Percentiles rank a stretch among this genome's conserved stretches.
These are phyloP conservation scores for Ormyrus pomaceus DNA, from an alignment of 2,888 invertebrate genomes.

Conservation along the genomic window DNA sequence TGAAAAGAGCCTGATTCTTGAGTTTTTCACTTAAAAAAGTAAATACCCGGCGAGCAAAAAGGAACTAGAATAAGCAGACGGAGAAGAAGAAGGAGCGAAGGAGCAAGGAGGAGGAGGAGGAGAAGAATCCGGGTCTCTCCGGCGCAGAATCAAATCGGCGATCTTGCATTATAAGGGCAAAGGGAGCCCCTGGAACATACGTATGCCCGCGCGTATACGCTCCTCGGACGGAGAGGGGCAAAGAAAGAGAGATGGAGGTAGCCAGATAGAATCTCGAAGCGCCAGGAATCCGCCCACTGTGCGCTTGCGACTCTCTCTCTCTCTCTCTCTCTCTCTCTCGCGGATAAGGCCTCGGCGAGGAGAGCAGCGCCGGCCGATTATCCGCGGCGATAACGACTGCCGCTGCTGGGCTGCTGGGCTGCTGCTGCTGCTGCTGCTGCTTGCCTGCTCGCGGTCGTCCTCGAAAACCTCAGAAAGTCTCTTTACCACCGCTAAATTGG, in stretches of 20 bases:
- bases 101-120: neutral
- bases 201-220: neutral
- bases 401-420: neutral
- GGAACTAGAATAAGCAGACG: neutral
- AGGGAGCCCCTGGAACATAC: conserved; percentile 13
- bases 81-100: conserved; percentile 9
- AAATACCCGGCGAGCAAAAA: too few species aligned
- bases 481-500: conserved; percentile 49
- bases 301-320: conserved; percentile 18
- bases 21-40: too few species aligned
- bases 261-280: conserved; percentile 53
- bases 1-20: neutral
- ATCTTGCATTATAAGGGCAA: conserved; percentile 42
- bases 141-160: conserved; percentile 33
- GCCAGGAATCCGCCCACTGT: conserved; percentile 55
- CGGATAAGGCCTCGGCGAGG: conserved; percentile 37
- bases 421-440: neutral
- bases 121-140: conserved; percentile 16
- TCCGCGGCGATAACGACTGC: conserved; percentile 48
- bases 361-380: conserved; percentile 43
- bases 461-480: conserved; percentile 43
- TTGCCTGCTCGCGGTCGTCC: conserved; percentile 38
- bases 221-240: neutral
- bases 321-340: neutral
- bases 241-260: neutral